Evolutionary conservation across 1,140 invertebrate species (phyloP), one percentile per base, ranked within the genome.

Genomic region (Cydia splendana): DNA sequence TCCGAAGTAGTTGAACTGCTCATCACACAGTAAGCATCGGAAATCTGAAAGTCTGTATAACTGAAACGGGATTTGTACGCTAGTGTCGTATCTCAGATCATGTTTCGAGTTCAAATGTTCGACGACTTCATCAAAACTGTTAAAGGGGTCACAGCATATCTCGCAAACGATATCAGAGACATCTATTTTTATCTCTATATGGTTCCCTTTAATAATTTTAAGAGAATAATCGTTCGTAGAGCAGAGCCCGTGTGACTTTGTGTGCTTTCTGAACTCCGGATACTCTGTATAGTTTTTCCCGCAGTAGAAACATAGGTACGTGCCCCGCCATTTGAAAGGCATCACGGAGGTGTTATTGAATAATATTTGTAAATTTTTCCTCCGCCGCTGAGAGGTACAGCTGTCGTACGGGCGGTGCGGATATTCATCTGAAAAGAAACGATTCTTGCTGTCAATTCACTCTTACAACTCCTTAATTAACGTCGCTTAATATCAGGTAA

Each of bases 361-460:
- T 28, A 93, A 78, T 48, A 86, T 87, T 89, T 86, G 84, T 81
- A 91, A 84, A 81, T 92, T 92, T 84, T 87, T 83, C 79, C 89
- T 74, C 77, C 87, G 80, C 65, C 82, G 82, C 80, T 88, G 84
- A 84, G 87, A 86, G 73, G 82, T 82, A 81, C 77, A 85, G 76
- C 81, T 77, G 74, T 84, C 86, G 85, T 85, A 84, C 81, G 82
- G 85, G 74, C 76, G 80, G 78, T 83, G 81, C 42, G 80, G 75
- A 73, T 80, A 74, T 82, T 85, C 84, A 92, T 88, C 90, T 92
- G 90, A 86, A 90, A 91, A 90, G 76, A 89, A 91, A 92, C 82
- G 75, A 79, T 82, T 82, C 87, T 86, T 81, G 81, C 84, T 89
- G 76, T 87, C 82, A 82, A 65, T 38, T 20, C 65, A 24, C 74